Evolutionary conservation across 2,797 vertebrate genomes (phyloP), one percentile per base, ranked within the genome.

Genomic region (Phoeniculus purpureus): DNA sequence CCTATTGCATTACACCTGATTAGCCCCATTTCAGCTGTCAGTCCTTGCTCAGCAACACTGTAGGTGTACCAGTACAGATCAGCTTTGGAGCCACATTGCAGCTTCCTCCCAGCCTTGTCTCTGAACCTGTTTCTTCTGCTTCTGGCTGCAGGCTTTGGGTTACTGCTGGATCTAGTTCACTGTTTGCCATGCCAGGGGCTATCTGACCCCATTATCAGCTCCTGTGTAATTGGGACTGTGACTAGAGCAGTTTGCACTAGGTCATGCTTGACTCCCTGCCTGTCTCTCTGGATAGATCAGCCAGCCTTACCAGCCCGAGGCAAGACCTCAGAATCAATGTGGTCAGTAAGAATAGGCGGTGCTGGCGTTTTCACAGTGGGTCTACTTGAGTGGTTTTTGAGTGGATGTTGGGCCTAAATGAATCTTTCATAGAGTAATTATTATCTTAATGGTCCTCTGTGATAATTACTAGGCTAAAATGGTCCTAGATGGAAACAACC

Each of bases 281-380:
- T 45, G 16, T 55, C 23, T 48, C 15, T 34, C 6, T 21, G 50
- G 25, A 18, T 27, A 66, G 34, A 48, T 6, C 40, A 73, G 54
- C 22, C 5, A 8, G 29, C 9, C 11, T 61, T 2, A 9, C 5
- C 87, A 48, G 3, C 29, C 10, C 10, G 22, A 3, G 19, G n/a
- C 0, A 0, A 56, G 29, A 52, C 31, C 10, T 78, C 22, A 15
- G 23, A 56, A 15, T 27, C 48, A 51, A 12, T 18, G 58, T 0
- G 3, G 12, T n/a, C 40, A 22, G 31, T 60, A 54, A 61, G 29
- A 54, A 51, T 7, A 21, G 27, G 3, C 22, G 37, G 79, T 56
- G 21, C 5, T 70, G 31, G 7, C 16, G 64, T 74, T 60, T 74
- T 73, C 61, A 62, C 29, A 56, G 19, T 16, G 47, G n/a, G 20